Conservation (phyloP, 2,797 vertebrate species). For the Tamandua tetradactyla region DNA sequence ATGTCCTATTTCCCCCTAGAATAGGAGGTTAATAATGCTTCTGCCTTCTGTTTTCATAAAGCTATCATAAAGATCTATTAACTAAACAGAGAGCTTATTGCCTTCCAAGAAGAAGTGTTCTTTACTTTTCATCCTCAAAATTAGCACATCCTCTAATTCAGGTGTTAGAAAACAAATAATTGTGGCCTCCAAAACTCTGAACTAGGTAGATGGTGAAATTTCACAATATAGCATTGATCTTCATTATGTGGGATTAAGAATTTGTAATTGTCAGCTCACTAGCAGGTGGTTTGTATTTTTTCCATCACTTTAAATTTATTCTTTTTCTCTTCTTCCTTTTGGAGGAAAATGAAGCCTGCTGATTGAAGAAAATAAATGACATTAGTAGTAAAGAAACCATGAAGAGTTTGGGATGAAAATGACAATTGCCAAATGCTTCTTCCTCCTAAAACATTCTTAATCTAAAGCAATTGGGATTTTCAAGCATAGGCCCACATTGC, state of each 20-base stretch:
- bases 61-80: slow-evolving; percentile 20
- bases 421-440: slow-evolving; percentile 56
- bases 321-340: slow-evolving; percentile 15
- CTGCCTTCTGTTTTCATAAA: slow-evolving; percentile 15
- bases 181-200: neutral
- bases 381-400: slow-evolving; percentile 66
- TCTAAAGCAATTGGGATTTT: slow-evolving; percentile 75
- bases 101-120: slow-evolving; percentile 16
- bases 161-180: neutral
- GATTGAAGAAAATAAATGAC: slow-evolving; percentile 70
- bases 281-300: neutral
- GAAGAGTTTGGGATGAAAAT: slow-evolving; percentile 52
- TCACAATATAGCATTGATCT: neutral
- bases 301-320: neutral
- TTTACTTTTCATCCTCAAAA: slow-evolving; percentile 46
- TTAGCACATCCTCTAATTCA: slow-evolving; percentile 22
- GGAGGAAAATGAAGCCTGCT: slow-evolving; percentile 66
- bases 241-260: neutral
- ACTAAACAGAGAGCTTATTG: slow-evolving; percentile 39
- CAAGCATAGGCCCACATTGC: slow-evolving; percentile 77
- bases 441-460: slow-evolving; percentile 46
- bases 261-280: neutral
- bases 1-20: slow-evolving; percentile 19
- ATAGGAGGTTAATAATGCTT: neutral
- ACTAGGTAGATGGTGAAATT: neutral